Evolutionary conservation across 2,113 vertebrate species (phyloP).

Genomic region (Cebus imitator): DNA sequence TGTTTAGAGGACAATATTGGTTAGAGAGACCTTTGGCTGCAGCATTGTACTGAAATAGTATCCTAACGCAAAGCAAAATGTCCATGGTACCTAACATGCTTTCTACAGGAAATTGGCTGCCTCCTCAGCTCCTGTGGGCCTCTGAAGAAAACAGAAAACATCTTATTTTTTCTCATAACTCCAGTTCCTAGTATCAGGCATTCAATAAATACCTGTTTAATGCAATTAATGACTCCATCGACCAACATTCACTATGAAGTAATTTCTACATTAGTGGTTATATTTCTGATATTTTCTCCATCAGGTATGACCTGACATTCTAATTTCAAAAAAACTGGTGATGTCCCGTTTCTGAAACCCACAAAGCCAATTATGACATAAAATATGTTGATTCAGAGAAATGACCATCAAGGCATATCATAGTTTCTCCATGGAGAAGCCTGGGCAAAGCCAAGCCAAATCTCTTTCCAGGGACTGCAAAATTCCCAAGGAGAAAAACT

Average conservation of each 20-base stretch:
- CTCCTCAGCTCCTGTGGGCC: background rate
- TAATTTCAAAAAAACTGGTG: background rate
- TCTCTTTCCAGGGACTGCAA: background rate
- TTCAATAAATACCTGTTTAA: background rate
- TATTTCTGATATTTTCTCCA: background rate
- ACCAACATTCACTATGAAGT: background rate
- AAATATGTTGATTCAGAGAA: background rate
- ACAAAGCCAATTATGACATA: background rate
- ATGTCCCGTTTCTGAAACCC: background rate
- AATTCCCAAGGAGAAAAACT: background rate
- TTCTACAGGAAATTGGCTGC: background rate
- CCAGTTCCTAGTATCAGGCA: background rate
- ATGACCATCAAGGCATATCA: background rate
- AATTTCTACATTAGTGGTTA: background rate
- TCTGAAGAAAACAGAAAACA: background rate
- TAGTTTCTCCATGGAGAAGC: background rate
- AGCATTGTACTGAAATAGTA: background rate
- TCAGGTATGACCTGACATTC: background rate
- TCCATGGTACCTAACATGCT: background rate
- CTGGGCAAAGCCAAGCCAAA: background rate
- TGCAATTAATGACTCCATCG: background rate
- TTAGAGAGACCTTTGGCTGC: background rate
- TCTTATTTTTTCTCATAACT: background rate
- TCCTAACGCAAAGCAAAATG: background rate
- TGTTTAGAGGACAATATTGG: background rate